These are phyloP conservation scores for Lathronympha strigana DNA, from an alignment of 2,888 invertebrate species.

Conservation along the genomic window DNA sequence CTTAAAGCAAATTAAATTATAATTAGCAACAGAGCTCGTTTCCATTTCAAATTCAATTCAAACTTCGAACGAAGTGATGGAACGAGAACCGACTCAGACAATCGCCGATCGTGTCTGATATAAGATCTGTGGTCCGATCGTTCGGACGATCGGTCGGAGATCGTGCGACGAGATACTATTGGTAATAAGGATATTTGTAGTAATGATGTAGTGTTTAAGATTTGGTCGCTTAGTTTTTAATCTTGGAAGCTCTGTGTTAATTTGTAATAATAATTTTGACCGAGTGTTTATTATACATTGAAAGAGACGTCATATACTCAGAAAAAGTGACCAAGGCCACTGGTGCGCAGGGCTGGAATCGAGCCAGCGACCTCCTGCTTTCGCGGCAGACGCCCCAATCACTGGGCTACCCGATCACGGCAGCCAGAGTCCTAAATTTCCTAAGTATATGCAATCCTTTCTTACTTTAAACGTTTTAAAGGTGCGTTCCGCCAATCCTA, in stretches of 20 bases:
- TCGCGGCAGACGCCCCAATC: too few species aligned
- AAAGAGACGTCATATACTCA: too few species aligned
- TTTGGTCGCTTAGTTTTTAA: conserved; percentile 8
- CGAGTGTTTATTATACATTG: too few species aligned
- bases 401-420: too few species aligned
- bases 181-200: conserved; percentile 36
- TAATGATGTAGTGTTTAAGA: conserved; percentile 29
- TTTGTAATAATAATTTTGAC: background rate
- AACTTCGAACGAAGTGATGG: conserved; percentile 17
- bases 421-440: too few species aligned
- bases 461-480: too few species aligned
- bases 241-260: too few species aligned
- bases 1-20: conserved; percentile 25
- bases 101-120: conserved; percentile 53
- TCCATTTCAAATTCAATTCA: conserved; percentile 26
- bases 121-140: conserved; percentile 43
- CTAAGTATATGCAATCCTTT: too few species aligned
- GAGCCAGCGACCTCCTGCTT: too few species aligned
- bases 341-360: too few species aligned
- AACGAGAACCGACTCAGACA: conserved; percentile 10
- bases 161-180: conserved; percentile 29
- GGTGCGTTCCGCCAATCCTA: too few species aligned
- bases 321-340: too few species aligned
- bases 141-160: conserved; percentile 31
- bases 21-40: conserved; percentile 28